These are phyloP conservation scores for Prunella fulvescens DNA, from an alignment of 2,113 vertebrate species.

Conservation along the genomic window DNA sequence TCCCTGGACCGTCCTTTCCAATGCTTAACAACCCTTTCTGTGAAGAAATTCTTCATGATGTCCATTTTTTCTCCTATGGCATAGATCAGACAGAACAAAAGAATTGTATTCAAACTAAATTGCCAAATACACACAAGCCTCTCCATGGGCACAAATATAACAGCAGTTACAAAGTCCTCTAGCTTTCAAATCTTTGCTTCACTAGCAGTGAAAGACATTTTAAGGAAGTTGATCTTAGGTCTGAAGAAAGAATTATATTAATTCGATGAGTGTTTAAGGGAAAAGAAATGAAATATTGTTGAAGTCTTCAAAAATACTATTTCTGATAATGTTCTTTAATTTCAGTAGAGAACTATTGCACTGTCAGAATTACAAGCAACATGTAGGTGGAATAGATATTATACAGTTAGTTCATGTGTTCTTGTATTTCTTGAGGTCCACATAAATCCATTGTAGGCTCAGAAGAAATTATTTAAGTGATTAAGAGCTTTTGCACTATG, in stretches of 20 bases:
- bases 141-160: neutral
- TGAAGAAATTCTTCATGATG: neutral
- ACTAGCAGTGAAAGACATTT: neutral
- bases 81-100: neutral
- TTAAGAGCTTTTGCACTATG: neutral
- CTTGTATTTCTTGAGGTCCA: neutral
- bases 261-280: neutral
- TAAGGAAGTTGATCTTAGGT: neutral
- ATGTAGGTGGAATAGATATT: accelerated
- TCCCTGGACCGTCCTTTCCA: neutral
- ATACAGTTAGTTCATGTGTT: neutral
- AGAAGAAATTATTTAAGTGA: neutral
- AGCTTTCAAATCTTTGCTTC: neutral
- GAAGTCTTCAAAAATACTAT: neutral
- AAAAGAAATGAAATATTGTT: neutral
- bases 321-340: neutral
- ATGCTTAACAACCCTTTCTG: neutral
- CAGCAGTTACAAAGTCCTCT: neutral
- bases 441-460: neutral
- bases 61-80: neutral
- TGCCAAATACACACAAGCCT: neutral
- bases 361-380: neutral
- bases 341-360: neutral
- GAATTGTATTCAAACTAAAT: neutral
- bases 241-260: neutral